These are phyloP conservation scores for Podiceps cristatus DNA, from an alignment of 2,113 vertebrate species.

Conservation along the genomic window DNA sequence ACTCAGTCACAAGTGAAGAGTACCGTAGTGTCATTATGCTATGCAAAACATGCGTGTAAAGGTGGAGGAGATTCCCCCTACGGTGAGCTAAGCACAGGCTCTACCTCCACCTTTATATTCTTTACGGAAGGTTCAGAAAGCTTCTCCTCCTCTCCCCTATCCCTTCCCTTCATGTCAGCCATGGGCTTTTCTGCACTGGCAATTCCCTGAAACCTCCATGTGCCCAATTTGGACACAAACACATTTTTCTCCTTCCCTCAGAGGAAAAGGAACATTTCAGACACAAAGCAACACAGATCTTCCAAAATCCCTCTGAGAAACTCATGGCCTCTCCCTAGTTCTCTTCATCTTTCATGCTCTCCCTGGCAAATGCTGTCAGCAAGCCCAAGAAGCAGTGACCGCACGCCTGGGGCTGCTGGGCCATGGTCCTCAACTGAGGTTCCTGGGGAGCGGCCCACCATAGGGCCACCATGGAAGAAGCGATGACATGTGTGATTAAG, in stretches of 20 bases:
- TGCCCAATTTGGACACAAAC: not conserved
- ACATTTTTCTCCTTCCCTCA: not conserved
- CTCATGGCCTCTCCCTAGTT: not conserved
- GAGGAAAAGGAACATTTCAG: not conserved
- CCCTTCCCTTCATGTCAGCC: not conserved
- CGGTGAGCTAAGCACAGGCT: not conserved
- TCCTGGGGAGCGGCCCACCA: not conserved
- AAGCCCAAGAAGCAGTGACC: not conserved
- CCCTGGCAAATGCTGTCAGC: not conserved
- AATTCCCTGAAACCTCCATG: not conserved
- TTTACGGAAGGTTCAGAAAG: not conserved
- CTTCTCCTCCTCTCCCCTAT: not conserved
- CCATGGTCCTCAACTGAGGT: not conserved
- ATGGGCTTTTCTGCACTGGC: not conserved
- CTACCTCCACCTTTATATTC: not conserved
- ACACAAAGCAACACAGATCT: not conserved
- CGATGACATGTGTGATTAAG: not conserved
- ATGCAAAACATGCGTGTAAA: not conserved
- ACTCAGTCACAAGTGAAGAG: not conserved
- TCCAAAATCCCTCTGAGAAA: not conserved
- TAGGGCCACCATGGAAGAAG: not conserved
- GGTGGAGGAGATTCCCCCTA: not conserved
- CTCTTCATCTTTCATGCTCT: not conserved
- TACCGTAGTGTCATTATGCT: not conserved
- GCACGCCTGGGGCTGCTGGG: fast-evolving